Evolutionary conservation across 2,888 invertebrate species (phyloP).

Genomic region (Luffia ferchaultella): DNA sequence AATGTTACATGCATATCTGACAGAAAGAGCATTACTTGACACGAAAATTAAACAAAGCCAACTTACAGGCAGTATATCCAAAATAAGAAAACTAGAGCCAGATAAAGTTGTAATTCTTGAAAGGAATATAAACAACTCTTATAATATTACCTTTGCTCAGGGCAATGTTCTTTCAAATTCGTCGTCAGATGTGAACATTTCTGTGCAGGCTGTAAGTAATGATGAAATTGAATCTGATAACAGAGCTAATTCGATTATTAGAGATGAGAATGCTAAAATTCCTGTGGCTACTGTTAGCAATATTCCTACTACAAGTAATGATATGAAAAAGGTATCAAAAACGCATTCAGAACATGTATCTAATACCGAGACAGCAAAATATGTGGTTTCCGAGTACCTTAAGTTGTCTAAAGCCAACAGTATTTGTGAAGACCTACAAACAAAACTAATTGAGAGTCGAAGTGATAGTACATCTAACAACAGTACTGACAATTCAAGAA

Average conservation of each 20-base stretch:
- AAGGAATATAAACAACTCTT: conserved; percentile 14
- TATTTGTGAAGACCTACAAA: conserved; percentile 37
- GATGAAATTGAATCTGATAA: neutral
- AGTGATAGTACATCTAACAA: conserved; percentile 33
- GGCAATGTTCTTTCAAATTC: conserved; percentile 1
- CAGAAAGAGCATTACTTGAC: conserved; percentile 75
- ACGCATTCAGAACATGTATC: conserved; percentile 16
- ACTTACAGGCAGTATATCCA: conserved; percentile 40
- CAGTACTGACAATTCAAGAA: conserved; percentile 35
- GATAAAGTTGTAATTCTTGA: conserved; percentile 6
- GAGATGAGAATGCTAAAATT: neutral
- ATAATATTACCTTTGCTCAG: neutral
- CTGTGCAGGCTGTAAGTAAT: neutral
- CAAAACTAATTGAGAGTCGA: conserved; percentile 31
- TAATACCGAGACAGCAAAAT: conserved; percentile 66
- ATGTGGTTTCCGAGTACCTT: conserved; percentile 71
- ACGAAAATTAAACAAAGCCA: conserved; percentile 76
- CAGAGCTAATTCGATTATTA: neutral
- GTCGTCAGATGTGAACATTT: neutral
- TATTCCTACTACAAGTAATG: neutral
- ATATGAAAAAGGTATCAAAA: neutral
- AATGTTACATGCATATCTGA: conserved; percentile 76
- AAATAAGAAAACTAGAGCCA: conserved; percentile 38
- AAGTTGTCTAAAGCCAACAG: conserved; percentile 66
- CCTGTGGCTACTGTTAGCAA: neutral